phyloP scores from a whole-genome alignment of 2,113 vertebrate species.

The Pachypanchax playfairii region DNA sequence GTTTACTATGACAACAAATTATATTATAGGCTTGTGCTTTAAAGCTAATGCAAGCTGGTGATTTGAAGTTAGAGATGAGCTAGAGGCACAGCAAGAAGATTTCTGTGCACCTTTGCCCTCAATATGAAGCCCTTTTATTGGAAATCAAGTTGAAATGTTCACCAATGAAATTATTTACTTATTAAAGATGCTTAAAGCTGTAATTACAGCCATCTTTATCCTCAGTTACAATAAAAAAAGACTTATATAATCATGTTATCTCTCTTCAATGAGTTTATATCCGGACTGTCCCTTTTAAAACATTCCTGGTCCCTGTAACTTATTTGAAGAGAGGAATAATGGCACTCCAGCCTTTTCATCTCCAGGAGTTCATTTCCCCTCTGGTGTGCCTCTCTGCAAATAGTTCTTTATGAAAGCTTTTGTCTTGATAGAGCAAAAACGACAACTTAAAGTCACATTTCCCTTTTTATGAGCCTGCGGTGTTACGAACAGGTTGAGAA shows the following conservation, averaged over 20 bases:
- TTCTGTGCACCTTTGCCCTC: background rate
- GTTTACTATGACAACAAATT: constrained; percentile 7
- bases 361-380: constrained; percentile 51
- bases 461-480: constrained; percentile 20
- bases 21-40: background rate
- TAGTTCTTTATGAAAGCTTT: constrained; percentile 49
- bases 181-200: constrained; percentile 43
- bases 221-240: constrained; percentile 33
- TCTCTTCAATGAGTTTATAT: constrained; percentile 21
- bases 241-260: constrained; percentile 61
- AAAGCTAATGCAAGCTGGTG: constrained; percentile 19
- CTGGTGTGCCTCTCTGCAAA: constrained; percentile 34
- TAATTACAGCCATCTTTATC: constrained; percentile 39
- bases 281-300: constrained; percentile 35
- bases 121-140: constrained; percentile 19
- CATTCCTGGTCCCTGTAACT: constrained; percentile 22
- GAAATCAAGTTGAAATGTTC: constrained; percentile 49
- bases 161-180: constrained; percentile 44
- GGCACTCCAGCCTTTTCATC: constrained; percentile 56
- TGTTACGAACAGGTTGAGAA: constrained; percentile 11
- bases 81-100: constrained; percentile 3
- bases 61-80: constrained; percentile 21
- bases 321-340: constrained; percentile 62
- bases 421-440: constrained; percentile 33
- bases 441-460: constrained; percentile 2